Conservation (phyloP, 2,888 invertebrate genomes). For the Chymomyza amoena region DNA sequence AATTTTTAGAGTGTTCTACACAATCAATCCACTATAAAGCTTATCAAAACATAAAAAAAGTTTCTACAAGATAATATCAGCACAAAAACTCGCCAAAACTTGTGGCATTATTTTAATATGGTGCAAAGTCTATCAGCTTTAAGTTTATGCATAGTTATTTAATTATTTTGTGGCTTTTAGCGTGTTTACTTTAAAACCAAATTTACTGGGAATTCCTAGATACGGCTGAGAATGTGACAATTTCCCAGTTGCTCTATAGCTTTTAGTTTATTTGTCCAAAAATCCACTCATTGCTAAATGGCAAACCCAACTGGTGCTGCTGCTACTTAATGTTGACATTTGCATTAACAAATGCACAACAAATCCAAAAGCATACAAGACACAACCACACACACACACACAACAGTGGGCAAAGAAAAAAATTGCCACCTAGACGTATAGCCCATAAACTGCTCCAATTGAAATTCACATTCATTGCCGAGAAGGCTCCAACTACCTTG, state of each 20-base stretch:
- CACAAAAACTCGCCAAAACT: neutral
- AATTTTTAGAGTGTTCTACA: no score
- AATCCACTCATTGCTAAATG: neutral
- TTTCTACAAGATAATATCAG: no score
- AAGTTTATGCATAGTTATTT: neutral
- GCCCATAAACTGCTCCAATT: constrained; percentile 14
- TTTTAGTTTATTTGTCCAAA: neutral
- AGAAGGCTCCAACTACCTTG: constrained; percentile 47
- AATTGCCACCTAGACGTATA: neutral
- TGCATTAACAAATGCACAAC: constrained; percentile 48
- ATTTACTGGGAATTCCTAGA: neutral
- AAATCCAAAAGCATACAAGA: constrained; percentile 46
- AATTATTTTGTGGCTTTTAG: neutral
- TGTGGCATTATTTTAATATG: neutral
- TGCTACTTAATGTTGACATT: constrained; percentile 2
- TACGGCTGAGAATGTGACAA: neutral
- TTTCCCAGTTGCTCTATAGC: neutral
- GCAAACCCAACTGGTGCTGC: neutral
- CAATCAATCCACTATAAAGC: no score
- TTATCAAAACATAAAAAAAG: no score
- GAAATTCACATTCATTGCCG: constrained; percentile 44
- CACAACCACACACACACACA: constrained; percentile 5
- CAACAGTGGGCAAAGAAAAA: neutral
- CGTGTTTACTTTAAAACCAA: neutral
- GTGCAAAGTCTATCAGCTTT: neutral